Conservation (phyloP, 2,888 invertebrate genomes). For the Blastobasis lacticolella region DNA sequence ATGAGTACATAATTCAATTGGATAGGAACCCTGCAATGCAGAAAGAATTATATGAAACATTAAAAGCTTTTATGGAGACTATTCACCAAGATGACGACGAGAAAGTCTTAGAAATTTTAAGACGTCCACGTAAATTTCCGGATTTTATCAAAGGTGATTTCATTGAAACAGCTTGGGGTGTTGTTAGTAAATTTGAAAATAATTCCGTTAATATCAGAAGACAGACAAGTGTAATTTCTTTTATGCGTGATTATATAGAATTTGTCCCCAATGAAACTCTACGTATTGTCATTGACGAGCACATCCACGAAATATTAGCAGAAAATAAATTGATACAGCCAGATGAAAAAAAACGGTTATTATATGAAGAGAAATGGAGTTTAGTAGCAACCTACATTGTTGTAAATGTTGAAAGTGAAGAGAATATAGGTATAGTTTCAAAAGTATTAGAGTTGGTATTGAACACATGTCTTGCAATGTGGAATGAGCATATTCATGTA, state of each 20-base stretch:
- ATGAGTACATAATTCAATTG: constrained; percentile 18
- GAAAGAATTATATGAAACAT: not conserved
- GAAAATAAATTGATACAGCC: constrained; percentile 11
- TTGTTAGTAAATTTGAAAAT: constrained; percentile 27
- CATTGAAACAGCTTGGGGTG: constrained; percentile 28
- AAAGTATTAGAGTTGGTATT: constrained; percentile 19
- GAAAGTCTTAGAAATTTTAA: constrained; percentile 25
- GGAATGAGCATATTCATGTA: constrained; percentile 10
- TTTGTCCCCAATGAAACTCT: constrained; percentile 25
- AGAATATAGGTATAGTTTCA: constrained; percentile 14
- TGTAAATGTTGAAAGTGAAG: constrained; percentile 10
- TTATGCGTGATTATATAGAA: constrained; percentile 20
- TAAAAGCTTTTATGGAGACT: constrained; percentile 22
- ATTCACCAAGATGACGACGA: constrained; percentile 36
- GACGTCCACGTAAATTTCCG: constrained; percentile 18
- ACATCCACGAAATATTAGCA: constrained; percentile 22
- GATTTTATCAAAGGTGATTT: constrained; percentile 20
- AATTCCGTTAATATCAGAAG: constrained; percentile 21
- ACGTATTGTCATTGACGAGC: constrained; percentile 24
- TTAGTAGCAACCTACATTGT: constrained; percentile 21
- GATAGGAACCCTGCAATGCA: not conserved
- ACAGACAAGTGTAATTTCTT: constrained; percentile 19
- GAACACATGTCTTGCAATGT: constrained; percentile 17
- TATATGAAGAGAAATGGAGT: constrained; percentile 22
- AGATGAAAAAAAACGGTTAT: not conserved